These are phyloP conservation scores for Saccopteryx bilineata DNA, from an alignment of 2,113 vertebrate species.

Conservation along the genomic window DNA sequence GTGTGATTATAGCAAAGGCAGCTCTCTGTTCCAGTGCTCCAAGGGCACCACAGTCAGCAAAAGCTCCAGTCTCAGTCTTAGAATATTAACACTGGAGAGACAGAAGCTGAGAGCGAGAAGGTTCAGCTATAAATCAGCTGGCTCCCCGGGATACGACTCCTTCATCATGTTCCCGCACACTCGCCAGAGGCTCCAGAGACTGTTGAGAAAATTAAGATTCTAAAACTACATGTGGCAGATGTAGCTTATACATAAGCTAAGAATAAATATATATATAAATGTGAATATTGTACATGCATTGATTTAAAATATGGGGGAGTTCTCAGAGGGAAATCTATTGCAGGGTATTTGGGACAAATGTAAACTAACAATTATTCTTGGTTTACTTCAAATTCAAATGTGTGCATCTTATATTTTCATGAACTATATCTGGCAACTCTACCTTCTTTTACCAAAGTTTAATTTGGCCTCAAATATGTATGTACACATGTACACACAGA, in stretches of 20 bases:
- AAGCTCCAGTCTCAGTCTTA: background rate
- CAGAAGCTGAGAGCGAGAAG: background rate
- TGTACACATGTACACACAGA: background rate
- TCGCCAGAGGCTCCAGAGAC: background rate
- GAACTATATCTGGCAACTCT: background rate
- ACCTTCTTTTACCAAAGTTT: background rate
- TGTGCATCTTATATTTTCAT: background rate
- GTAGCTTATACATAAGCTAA: too few relatives aligned
- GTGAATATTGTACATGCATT: background rate
- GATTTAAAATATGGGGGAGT: background rate
- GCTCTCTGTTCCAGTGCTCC: background rate
- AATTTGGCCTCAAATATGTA: background rate
- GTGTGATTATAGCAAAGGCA: background rate
- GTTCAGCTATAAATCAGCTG: background rate
- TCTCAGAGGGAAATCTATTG: background rate
- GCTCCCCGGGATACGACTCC: background rate
- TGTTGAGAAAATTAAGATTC: background rate
- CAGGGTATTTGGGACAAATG: background rate
- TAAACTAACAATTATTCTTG: background rate
- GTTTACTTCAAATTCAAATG: constrained; percentile 27
- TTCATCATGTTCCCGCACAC: background rate
- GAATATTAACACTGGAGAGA: background rate
- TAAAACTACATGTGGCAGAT: background rate
- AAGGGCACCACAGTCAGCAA: background rate
- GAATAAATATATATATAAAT: constrained; percentile 34